Conservation (phyloP, 2,888 invertebrate genomes). For the Calliphora vomitoria region DNA sequence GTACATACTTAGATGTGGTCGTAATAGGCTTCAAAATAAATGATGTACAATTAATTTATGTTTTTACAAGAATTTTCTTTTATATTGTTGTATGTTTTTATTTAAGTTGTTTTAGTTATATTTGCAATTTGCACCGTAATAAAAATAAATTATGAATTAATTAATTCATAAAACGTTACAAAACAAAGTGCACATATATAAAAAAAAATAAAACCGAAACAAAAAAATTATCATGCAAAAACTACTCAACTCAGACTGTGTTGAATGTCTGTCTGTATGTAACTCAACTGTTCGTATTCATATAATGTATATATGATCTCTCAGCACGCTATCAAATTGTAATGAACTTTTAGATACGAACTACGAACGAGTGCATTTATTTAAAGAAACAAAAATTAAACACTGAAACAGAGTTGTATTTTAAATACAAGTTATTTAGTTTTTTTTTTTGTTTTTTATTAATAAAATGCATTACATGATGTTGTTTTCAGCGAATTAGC, state of each 20-base stretch:
- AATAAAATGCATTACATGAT: slow-evolving; percentile 61
- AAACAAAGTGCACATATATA: slow-evolving; percentile 64
- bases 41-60: slow-evolving; percentile 44
- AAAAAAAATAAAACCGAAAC: slow-evolving; percentile 15
- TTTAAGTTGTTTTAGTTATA: slow-evolving; percentile 75
- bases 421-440: slow-evolving; percentile 19
- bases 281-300: slow-evolving; percentile 52
- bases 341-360: slow-evolving; percentile 64
- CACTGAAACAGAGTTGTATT: slow-evolving; percentile 47
- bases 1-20: slow-evolving; percentile 8
- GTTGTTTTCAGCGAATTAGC: slow-evolving; percentile 57
- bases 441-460: slow-evolving; percentile 9
- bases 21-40: slow-evolving; percentile 29
- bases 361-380: slow-evolving; percentile 21
- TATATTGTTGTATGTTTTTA: slow-evolving; percentile 69
- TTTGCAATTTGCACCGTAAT: slow-evolving; percentile 82
- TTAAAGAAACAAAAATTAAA: background rate
- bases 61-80: slow-evolving; percentile 60
- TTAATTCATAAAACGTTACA: slow-evolving; percentile 78
- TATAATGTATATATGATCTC: slow-evolving; percentile 65
- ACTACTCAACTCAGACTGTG: slow-evolving; percentile 64
- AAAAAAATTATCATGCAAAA: slow-evolving; percentile 66
- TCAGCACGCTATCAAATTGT: slow-evolving; percentile 73
- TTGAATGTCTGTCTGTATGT: background rate
- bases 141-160: slow-evolving; percentile 81